Evolutionary conservation across 2,888 invertebrate genomes (phyloP).

Genomic region (Lepidochrysops patricia): DNA sequence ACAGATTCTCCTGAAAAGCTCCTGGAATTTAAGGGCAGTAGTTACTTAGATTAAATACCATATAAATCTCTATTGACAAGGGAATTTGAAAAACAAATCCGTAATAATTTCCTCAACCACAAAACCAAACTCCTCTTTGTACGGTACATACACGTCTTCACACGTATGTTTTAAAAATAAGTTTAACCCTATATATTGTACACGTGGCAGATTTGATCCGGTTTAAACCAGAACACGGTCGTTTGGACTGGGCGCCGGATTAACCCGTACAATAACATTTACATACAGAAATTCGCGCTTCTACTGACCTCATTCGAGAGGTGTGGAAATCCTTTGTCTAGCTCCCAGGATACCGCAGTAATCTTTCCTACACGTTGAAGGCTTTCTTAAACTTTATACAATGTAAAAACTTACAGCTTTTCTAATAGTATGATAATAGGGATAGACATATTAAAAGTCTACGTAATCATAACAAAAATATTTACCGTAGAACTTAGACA

Average conservation of each 20-base stretch:
- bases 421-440: too few relatives aligned
- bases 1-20: too few relatives aligned
- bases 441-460: too few relatives aligned
- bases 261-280: conserved; percentile 66
- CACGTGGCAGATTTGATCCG: conserved; percentile 54
- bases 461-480: too few relatives aligned
- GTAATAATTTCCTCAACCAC: not conserved
- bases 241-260: conserved; percentile 55
- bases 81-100: too few relatives aligned
- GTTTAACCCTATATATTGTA: not conserved
- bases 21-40: too few relatives aligned
- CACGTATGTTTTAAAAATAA: not conserved
- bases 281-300: conserved; percentile 57
- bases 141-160: not conserved
- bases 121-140: not conserved
- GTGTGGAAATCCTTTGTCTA: not conserved
- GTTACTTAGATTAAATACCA: too few relatives aligned
- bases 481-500: too few relatives aligned
- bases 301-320: conserved; percentile 48
- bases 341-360: not conserved
- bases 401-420: too few relatives aligned
- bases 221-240: conserved; percentile 57
- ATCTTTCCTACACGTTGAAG: not conserved
- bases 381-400: too few relatives aligned
- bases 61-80: too few relatives aligned